A percentile compares a stretch with the other conserved stretches of the same genome.
Conservation (phyloP, 2,113 vertebrate species). For the Muscicapa adusta region DNA sequence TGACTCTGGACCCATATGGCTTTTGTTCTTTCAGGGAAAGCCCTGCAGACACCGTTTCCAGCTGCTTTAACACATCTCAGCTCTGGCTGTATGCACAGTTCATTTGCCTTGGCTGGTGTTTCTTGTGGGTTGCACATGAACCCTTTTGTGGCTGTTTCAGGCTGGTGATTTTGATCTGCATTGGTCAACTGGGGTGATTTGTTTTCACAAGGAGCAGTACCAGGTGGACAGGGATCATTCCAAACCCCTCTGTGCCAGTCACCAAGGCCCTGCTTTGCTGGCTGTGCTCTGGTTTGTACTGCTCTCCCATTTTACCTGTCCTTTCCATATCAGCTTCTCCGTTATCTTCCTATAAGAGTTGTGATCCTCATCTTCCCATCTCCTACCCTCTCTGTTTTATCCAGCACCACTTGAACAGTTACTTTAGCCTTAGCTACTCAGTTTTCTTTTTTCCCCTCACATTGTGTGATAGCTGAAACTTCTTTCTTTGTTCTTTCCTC, state of each 20-base stretch:
- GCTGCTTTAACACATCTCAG: not conserved
- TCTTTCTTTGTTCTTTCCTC: not conserved
- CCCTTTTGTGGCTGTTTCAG: not conserved
- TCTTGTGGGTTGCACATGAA: not conserved
- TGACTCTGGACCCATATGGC: not conserved
- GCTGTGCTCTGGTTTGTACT: not conserved
- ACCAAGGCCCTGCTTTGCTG: not conserved
- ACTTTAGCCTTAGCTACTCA: not conserved
- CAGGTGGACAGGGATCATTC: not conserved
- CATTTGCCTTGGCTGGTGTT: fast-evolving
- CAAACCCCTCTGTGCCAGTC: not conserved
- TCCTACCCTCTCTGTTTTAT: not conserved
- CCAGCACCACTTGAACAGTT: not conserved
- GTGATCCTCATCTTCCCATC: not conserved
- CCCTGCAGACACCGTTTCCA: not conserved
- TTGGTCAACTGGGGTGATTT: not conserved
- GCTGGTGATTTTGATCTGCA: not conserved
- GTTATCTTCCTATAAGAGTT: not conserved
- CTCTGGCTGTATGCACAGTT: not conserved
- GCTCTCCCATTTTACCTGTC: not conserved
- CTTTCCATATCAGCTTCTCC: not conserved
- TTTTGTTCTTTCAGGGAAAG: not conserved
- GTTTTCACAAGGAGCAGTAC: not conserved
- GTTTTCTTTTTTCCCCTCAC: not conserved
- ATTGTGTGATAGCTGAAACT: not conserved